Evolutionary conservation across 2,113 vertebrate genomes (phyloP).

Genomic region (Phrynocephalus versicolor): DNA sequence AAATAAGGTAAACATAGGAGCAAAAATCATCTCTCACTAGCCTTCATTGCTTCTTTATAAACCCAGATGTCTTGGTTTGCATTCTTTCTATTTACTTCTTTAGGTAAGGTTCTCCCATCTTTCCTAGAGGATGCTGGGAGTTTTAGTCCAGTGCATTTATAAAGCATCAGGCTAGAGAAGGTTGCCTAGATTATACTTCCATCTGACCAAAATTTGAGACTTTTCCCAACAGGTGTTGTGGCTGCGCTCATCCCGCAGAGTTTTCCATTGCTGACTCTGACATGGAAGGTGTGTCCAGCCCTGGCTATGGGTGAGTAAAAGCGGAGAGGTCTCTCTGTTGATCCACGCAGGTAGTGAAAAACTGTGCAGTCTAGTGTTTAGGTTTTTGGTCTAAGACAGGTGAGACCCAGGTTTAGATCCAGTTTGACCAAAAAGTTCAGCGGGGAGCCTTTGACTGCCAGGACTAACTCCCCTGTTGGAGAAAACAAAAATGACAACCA

Average conservation of each 20-base stretch:
- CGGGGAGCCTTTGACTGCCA: too few relatives aligned
- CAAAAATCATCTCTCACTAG: not conserved
- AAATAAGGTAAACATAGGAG: not conserved
- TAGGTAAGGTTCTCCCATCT: not conserved
- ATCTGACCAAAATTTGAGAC: not conserved
- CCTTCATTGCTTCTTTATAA: not conserved
- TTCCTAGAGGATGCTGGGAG: not conserved
- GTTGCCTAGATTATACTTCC: not conserved
- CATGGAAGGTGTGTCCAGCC: constrained; percentile 73
- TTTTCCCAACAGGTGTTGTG: constrained; percentile 56
- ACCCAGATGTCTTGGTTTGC: not conserved
- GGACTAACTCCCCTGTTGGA: too few relatives aligned
- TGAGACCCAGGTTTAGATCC: too few relatives aligned
- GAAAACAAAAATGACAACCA: too few relatives aligned
- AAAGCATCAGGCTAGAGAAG: not conserved
- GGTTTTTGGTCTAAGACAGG: not conserved
- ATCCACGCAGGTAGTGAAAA: not conserved
- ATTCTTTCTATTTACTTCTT: not conserved
- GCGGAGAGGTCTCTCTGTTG: not conserved
- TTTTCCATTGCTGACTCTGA: constrained; percentile 68
- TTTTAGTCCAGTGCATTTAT: not conserved
- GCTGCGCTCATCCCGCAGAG: constrained; percentile 63
- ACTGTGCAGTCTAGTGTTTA: not conserved
- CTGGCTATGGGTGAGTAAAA: constrained; percentile 70
- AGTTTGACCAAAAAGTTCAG: too few relatives aligned